Percentiles rank a stretch among this genome's conserved stretches.
phyloP scores from a whole-genome alignment of 1,140 invertebrate genomes.

The Philotrypesis tridentata region DNA sequence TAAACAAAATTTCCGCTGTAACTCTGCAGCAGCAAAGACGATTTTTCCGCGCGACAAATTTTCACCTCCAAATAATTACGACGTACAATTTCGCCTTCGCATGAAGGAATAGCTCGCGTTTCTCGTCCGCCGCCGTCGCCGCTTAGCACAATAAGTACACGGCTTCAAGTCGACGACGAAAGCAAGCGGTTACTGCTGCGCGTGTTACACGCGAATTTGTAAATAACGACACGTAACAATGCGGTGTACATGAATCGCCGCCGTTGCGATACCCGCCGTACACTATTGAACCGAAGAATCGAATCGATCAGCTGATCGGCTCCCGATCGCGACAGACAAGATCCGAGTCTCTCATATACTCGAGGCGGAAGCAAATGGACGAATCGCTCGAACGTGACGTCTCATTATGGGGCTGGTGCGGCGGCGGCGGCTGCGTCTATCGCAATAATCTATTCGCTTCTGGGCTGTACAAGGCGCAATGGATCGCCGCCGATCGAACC shows the following conservation, averaged over 20 bases:
- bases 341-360: not conserved
- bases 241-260: not conserved
- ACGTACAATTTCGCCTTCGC: too few species aligned
- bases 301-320: slow-evolving; percentile 14
- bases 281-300: too few species aligned
- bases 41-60: too few species aligned
- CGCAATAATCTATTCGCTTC: slow-evolving; percentile 13
- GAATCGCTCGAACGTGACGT: slow-evolving; percentile 42
- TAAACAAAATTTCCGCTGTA: too few species aligned
- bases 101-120: too few species aligned
- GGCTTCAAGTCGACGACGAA: too few species aligned
- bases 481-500: not conserved
- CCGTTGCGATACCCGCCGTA: not conserved
- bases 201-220: slow-evolving; percentile 8
- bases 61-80: too few species aligned
- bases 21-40: too few species aligned
- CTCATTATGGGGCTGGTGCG: slow-evolving; percentile 22
- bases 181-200: not conserved
- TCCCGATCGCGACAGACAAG: too few species aligned
- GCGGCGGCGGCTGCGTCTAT: not conserved
- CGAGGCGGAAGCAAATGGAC: not conserved
- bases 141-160: too few species aligned
- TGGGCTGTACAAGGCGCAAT: not conserved
- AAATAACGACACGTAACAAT: not conserved
- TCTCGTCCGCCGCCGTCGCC: too few species aligned